These are phyloP conservation scores for Drosophila hydei DNA, from an alignment of 1,140 invertebrate genomes.

Conservation along the genomic window DNA sequence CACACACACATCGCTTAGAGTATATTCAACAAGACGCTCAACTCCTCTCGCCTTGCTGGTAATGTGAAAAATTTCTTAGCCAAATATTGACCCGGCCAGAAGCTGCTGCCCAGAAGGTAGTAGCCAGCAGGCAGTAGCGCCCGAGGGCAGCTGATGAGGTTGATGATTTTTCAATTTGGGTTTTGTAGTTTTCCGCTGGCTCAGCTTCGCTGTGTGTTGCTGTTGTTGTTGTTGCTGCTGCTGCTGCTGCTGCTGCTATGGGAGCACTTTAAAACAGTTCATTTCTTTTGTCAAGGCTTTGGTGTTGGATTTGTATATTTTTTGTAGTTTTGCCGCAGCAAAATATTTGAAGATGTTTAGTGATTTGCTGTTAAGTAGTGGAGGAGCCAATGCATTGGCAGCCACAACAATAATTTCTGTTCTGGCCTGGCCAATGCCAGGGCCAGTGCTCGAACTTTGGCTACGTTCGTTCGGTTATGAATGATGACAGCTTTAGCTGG, in stretches of 20 bases:
- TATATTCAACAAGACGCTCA: slow-evolving; percentile 49
- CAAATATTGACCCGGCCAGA: slow-evolving; percentile 71
- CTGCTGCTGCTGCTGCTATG: slow-evolving; percentile 24
- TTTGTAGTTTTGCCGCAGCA: slow-evolving; percentile 71
- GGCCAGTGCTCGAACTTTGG: slow-evolving; percentile 51
- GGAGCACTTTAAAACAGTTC: slow-evolving; percentile 81
- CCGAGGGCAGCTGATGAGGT: slow-evolving; percentile 60
- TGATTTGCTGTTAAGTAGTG: slow-evolving; percentile 81
- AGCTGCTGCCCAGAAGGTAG: slow-evolving; percentile 47
- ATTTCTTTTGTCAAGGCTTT: slow-evolving; percentile 78
- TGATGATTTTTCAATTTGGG: slow-evolving; percentile 82
- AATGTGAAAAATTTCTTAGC: slow-evolving; percentile 82
- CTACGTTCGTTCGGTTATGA: slow-evolving; percentile 38
- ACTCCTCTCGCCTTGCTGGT: slow-evolving; percentile 63
- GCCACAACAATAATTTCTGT: slow-evolving; percentile 43
- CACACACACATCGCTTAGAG: not conserved
- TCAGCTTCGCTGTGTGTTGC: slow-evolving; percentile 11
- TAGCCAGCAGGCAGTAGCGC: slow-evolving; percentile 41
- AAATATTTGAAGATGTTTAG: slow-evolving; percentile 82
- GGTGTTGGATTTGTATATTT: slow-evolving; percentile 32
- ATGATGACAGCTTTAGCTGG: slow-evolving; percentile 70
- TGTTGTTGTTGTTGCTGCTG: slow-evolving; percentile 14
- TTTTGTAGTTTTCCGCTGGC: slow-evolving; percentile 79
- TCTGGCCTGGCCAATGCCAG: slow-evolving; percentile 50
- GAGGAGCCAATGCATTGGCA: slow-evolving; percentile 3